phyloP scores from a whole-genome alignment of 2,888 invertebrate species.

The Oscheius onirici region DNA sequence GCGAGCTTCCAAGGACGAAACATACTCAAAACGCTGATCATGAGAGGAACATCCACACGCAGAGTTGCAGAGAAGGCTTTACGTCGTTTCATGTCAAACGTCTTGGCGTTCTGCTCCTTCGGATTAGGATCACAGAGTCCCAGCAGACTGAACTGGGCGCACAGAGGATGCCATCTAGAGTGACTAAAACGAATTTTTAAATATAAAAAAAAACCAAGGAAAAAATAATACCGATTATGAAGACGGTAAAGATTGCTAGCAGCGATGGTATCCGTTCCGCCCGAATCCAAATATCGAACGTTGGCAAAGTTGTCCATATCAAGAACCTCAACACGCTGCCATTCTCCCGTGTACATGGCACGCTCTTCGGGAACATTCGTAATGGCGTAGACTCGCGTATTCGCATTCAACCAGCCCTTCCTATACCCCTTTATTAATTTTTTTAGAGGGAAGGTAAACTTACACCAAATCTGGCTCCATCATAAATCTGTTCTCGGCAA shows the following conservation, averaged over 20 bases:
- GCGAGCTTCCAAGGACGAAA: not conserved
- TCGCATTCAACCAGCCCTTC: not conserved
- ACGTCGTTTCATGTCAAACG: not conserved
- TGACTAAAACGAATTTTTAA: slow-evolving; percentile 37
- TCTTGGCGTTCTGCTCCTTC: not conserved
- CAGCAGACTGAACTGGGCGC: slow-evolving; percentile 40
- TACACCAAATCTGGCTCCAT: slow-evolving; percentile 29
- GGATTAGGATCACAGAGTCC: slow-evolving; percentile 34
- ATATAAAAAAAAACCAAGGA: not conserved
- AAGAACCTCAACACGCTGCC: slow-evolving; percentile 45
- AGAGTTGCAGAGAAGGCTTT: slow-evolving; percentile 5
- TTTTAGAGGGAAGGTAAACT: not conserved
- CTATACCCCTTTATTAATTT: slow-evolving; percentile 4
- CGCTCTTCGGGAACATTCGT: slow-evolving; percentile 43
- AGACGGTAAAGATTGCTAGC: slow-evolving; percentile 42
- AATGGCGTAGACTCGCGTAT: slow-evolving; percentile 40
- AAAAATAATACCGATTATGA: slow-evolving; percentile 41
- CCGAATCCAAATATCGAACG: slow-evolving; percentile 48
- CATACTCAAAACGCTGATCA: not conserved
- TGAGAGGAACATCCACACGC: slow-evolving; percentile 29
- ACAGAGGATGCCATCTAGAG: slow-evolving; percentile 43
- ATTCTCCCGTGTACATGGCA: slow-evolving; percentile 48
- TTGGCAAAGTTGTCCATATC: slow-evolving; percentile 38
- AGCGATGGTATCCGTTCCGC: slow-evolving; percentile 44
- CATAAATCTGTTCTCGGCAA: slow-evolving; percentile 39